These are phyloP conservation scores for Thymelicus lineola DNA, from an alignment of 2,888 invertebrate species.

Conservation along the genomic window DNA sequence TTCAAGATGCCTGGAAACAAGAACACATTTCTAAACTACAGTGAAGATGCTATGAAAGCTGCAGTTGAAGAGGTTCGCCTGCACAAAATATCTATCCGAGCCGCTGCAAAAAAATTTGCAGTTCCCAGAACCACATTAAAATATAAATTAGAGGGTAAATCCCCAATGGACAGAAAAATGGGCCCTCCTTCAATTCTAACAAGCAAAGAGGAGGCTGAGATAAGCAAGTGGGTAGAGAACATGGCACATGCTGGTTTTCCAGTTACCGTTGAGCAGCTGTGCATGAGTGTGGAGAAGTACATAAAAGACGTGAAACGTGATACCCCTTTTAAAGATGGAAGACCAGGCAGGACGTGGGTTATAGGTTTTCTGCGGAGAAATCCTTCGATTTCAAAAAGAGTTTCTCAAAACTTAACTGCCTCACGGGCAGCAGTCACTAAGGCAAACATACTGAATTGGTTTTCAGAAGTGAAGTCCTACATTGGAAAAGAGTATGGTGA, in stretches of 20 bases:
- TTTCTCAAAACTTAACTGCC: constrained; percentile 47
- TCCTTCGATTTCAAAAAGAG: constrained; percentile 44
- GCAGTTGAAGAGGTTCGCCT: constrained; percentile 46
- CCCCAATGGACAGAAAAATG: constrained; percentile 47
- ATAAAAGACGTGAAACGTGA: constrained; percentile 28
- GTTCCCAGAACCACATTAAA: constrained; percentile 47
- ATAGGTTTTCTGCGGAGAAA: constrained; percentile 45
- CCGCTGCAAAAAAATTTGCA: constrained; percentile 48
- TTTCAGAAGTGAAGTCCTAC: background rate
- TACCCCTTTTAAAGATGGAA: constrained; percentile 35
- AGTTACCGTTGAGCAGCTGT: constrained; percentile 28
- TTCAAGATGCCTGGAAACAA: constrained; percentile 46
- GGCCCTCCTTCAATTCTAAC: constrained; percentile 45
- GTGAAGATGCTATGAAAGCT: constrained; percentile 44
- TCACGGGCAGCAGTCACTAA: constrained; percentile 38
- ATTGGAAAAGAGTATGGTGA: background rate
- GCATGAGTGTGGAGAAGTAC: constrained; percentile 38
- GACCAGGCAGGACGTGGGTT: constrained; percentile 38
- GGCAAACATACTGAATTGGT: background rate
- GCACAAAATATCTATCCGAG: constrained; percentile 43
- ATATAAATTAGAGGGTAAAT: constrained; percentile 47
- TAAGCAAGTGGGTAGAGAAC: constrained; percentile 42
- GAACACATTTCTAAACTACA: constrained; percentile 44
- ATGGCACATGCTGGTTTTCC: constrained; percentile 36
- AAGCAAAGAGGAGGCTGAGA: constrained; percentile 43